phyloP scores from a whole-genome alignment of 23 tunicate species.

The Phallusia fumigata region DNA sequence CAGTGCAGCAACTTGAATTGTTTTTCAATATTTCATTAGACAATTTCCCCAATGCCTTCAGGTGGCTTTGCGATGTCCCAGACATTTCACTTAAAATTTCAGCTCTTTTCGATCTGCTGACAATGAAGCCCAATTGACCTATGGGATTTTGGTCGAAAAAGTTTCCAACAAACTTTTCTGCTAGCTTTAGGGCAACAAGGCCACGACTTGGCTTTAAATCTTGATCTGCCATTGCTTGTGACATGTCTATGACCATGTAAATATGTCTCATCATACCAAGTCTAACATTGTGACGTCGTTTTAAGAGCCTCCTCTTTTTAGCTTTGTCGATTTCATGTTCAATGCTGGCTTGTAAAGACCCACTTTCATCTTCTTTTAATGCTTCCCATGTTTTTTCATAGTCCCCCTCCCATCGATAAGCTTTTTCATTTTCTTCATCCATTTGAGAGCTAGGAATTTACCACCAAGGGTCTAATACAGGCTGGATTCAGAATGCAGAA shows the following conservation, averaged over 20 bases:
- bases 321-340: conserved; percentile 62
- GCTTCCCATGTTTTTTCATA: conserved; percentile 98
- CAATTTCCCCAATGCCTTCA: conserved; percentile 38
- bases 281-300: conserved; percentile 53
- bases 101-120: conserved; percentile 65
- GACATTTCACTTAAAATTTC: conserved; percentile 69
- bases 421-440: conserved; percentile 75
- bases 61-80: conserved; percentile 68
- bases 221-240: conserved; percentile 82
- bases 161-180: conserved; percentile 64
- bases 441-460: too few species aligned
- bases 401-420: conserved; percentile 97
- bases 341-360: conserved; percentile 71
- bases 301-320: conserved; percentile 58
- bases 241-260: conserved; percentile 75
- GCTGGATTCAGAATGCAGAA: too few species aligned
- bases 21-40: conserved; percentile 49
- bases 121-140: conserved; percentile 72
- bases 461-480: neutral
- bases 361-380: conserved; percentile 94
- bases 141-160: conserved; percentile 96
- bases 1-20: conserved; percentile 61
- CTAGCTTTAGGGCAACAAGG: conserved; percentile 45
- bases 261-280: conserved; percentile 95
- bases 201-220: conserved; percentile 93